Base-by-base conservation (phyloP, 2,113 vertebrate genomes). In the Physeter macrocephalus region DNA sequence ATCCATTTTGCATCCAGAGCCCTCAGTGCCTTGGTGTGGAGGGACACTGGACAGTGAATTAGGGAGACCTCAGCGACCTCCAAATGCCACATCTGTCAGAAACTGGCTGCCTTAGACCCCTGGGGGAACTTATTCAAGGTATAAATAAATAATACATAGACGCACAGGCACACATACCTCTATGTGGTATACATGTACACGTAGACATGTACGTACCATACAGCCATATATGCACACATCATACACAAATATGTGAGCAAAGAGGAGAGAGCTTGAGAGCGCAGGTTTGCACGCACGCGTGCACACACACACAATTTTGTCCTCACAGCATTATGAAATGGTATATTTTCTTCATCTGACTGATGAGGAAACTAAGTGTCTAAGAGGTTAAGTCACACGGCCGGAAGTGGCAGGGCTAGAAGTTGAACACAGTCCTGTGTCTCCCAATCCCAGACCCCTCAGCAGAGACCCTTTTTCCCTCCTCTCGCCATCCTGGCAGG, bases 331-430 rank as follows among this genome's bases (percentile, higher is more conserved):
- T 49, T 83, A 59, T 10, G 66, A 93, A 94, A 64, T 21, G 14
- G 18, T 64, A 59, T 27, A 83, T 93, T 96, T 94, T 95, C 89
- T 89, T 89, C 52, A 84, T 52, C 46, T 81, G 62, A 93, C 83
- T 43, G 36, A 88, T 91, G 64, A 96, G 49, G 88, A 95, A 91
- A 96, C 67, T 25, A n/a, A 93, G 66, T 34, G 27, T 81, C 83
- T 41, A 54, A 82, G 81, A 67, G 64, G 54, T 81, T 90, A 88
- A 88, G 84, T 88, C 61, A 46, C 78, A 39, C 6, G 29, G 54
- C 84, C 34, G 15, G 95, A 97, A 97, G 91, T 64, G 66, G 61
- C 29, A 36, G 66, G 15, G 72, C 43, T 74, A 72, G 61, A 85
- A 39, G 52, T 20, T 85, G 52, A 93, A 23, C 29, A 12, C 13